Evolutionary conservation across 2,113 vertebrate species (phyloP).

Genomic region (Zingel zingel): DNA sequence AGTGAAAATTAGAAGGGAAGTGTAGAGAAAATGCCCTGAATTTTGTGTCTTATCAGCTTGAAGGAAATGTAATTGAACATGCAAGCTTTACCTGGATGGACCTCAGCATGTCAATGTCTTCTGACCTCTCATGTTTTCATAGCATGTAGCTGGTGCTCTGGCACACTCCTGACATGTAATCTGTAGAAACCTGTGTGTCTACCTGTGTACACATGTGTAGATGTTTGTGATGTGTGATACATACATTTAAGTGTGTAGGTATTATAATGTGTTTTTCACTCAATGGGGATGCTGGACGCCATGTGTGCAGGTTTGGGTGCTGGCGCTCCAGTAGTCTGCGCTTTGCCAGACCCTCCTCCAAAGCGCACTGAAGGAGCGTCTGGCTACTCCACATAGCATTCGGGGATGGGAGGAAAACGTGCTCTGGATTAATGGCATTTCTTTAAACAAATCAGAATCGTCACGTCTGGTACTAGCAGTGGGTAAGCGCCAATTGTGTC

Average conservation of each 20-base stretch:
- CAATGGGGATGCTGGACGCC: background rate
- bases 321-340: background rate
- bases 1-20: background rate
- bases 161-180: conserved; percentile 41
- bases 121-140: conserved; percentile 2
- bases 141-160: background rate
- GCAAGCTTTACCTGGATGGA: background rate
- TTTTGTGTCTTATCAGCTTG: background rate
- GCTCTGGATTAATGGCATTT: no score
- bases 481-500: no score
- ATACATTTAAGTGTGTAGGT: background rate
- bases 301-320: conserved; percentile 1
- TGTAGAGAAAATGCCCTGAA: background rate
- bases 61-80: background rate
- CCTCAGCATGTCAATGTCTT: background rate
- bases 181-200: background rate
- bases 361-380: no score
- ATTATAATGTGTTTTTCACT: background rate
- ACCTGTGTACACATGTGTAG: background rate
- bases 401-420: no score
- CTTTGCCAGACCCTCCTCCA: no score
- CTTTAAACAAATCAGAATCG: no score
- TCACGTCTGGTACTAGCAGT: no score
- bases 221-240: conserved; percentile 9
- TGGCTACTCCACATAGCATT: no score